phyloP scores from a whole-genome alignment of 1,140 invertebrate genomes.

The Metopolophium dirhodum region DNA sequence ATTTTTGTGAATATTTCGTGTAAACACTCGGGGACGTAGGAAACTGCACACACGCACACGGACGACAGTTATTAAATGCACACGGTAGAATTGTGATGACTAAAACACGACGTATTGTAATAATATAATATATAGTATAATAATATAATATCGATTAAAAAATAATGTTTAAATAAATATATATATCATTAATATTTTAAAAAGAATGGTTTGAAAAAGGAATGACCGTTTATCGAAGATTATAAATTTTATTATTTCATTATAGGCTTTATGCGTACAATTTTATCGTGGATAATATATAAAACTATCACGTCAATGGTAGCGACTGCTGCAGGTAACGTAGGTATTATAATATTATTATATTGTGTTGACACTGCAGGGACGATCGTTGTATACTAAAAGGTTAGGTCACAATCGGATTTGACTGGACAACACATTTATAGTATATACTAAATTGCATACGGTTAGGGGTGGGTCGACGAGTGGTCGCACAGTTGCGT shows the following conservation, averaged over 20 bases:
- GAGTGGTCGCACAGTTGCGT: not conserved
- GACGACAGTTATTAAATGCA: not conserved
- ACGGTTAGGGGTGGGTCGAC: not conserved
- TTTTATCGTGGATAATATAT: not conserved
- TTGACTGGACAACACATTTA: not conserved
- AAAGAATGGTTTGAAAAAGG: not conserved
- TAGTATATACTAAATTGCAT: not conserved
- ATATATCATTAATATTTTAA: not conserved
- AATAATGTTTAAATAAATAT: not conserved
- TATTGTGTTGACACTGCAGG: not conserved
- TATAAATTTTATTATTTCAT: not conserved
- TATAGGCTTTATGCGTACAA: not conserved
- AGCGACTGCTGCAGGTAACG: not conserved
- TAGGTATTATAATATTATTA: too few relatives aligned
- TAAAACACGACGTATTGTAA: not conserved
- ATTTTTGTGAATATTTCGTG: not conserved
- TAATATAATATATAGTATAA: not conserved
- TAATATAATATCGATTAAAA: not conserved
- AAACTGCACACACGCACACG: not conserved
- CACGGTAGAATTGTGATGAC: not conserved
- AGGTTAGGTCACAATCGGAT: not conserved
- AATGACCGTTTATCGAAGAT: not conserved
- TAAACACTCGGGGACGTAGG: not conserved
- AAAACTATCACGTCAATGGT: not conserved
- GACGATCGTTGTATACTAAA: not conserved